A percentile compares a stretch with the other conserved stretches of the same genome.
Conservation (phyloP, 2,797 vertebrate species). For the Trachops cirrhosus region DNA sequence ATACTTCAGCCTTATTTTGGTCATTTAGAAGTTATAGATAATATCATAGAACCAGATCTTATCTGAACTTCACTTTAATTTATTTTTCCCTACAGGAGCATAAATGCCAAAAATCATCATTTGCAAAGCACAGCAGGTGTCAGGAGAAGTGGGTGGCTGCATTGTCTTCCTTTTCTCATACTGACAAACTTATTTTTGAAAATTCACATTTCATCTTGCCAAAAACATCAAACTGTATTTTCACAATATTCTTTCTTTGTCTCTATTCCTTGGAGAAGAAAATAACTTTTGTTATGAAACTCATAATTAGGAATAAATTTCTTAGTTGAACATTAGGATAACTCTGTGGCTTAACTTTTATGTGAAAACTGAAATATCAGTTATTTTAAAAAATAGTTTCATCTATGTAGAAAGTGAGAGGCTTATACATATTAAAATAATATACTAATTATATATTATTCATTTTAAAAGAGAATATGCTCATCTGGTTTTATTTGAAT, state of each 20-base stretch:
- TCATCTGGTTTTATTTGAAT: conserved; percentile 70
- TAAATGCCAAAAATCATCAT: background rate
- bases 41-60: background rate
- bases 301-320: background rate
- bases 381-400: background rate
- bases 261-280: background rate
- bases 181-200: conserved; percentile 38
- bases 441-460: background rate
- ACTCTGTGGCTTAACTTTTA: background rate
- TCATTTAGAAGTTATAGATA: background rate
- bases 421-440: background rate
- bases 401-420: background rate
- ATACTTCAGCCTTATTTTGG: background rate
- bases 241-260: background rate
- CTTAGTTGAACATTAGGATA: background rate
- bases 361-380: background rate
- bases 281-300: conserved; percentile 22
- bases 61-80: background rate
- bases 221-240: background rate
- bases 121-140: background rate
- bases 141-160: background rate
- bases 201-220: conserved; percentile 11
- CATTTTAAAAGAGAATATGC: conserved; percentile 37
- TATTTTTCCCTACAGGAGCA: background rate
- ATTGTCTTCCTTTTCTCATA: background rate